Evolutionary conservation across 1,140 invertebrate genomes (phyloP).

Genomic region (Macrobrachium rosenbergii): DNA sequence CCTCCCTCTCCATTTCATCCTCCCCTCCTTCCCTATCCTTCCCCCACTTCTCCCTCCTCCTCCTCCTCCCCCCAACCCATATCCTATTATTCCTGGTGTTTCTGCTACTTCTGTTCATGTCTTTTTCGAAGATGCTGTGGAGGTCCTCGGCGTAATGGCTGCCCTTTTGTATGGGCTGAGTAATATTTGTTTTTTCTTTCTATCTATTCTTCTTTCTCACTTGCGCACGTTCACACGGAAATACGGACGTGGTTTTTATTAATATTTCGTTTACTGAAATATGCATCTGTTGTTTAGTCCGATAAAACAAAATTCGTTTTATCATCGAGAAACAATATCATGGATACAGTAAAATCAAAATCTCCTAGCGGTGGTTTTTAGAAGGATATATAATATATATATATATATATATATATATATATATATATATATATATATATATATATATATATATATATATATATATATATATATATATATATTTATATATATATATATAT

Average conservation of each 20-base stretch:
- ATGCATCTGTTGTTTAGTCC: no score
- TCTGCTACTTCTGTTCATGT: no score
- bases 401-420: constrained; percentile 9
- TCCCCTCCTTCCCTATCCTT: neutral
- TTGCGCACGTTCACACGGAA: neutral
- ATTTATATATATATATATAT: constrained; percentile 24
- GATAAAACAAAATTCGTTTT: no score
- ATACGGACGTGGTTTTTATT: no score
- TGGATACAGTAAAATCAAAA: no score
- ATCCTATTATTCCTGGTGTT: neutral
- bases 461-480: constrained; percentile 21
- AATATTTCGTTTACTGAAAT: no score
- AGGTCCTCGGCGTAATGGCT: no score
- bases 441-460: constrained; percentile 22
- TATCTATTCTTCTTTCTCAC: neutral
- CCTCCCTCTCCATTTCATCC: neutral
- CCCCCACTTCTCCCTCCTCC: neutral
- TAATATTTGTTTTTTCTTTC: neutral
- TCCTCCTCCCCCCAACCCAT: neutral
- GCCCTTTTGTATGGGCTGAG: no score
- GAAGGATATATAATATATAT: neutral
- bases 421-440: constrained; percentile 24
- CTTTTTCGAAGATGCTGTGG: no score
- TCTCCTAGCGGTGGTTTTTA: no score
- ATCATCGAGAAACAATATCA: no score